These are phyloP conservation scores for Mamestra brassicae DNA, from an alignment of 2,888 invertebrate genomes.

Conservation along the genomic window DNA sequence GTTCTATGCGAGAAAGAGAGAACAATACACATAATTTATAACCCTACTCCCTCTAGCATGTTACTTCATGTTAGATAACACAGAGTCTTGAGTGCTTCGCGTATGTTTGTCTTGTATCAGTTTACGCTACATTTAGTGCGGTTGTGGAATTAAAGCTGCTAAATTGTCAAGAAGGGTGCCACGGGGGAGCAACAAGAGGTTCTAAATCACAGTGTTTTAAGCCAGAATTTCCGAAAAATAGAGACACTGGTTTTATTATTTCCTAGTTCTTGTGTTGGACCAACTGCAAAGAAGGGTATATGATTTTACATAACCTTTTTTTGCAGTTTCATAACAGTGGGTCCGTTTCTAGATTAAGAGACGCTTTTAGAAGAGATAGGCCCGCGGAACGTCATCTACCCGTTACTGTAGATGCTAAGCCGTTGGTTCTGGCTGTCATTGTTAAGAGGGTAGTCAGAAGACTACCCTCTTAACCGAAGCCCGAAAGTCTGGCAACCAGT, in stretches of 20 bases:
- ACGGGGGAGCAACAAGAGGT: slow-evolving; percentile 43
- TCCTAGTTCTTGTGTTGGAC: neutral
- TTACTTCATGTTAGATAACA: slow-evolving; percentile 66
- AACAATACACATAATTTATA: slow-evolving; percentile 59
- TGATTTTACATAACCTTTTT: neutral
- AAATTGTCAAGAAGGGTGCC: slow-evolving; percentile 71
- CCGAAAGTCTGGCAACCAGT: no score
- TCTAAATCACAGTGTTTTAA: slow-evolving; percentile 28
- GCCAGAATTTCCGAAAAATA: slow-evolving; percentile 3
- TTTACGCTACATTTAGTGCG: slow-evolving; percentile 82
- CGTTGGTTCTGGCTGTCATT: no score
- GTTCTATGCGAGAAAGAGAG: slow-evolving; percentile 71
- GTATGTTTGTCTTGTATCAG: slow-evolving; percentile 84
- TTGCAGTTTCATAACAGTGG: no score
- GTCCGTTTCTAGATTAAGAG: no score
- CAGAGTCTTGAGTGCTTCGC: slow-evolving; percentile 74
- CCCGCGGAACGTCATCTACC: no score
- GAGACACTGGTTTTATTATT: neutral
- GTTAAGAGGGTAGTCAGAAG: no score
- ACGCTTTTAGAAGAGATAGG: no score
- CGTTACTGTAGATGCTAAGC: no score
- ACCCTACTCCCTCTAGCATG: slow-evolving; percentile 65
- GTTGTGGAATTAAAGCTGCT: slow-evolving; percentile 73
- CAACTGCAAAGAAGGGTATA: neutral
- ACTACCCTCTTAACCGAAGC: no score